A percentile compares a stretch with the other conserved stretches of the same genome.
Evolutionary conservation across 2,113 vertebrate genomes (phyloP).

Genomic region (Phalacrocorax brasilianus): DNA sequence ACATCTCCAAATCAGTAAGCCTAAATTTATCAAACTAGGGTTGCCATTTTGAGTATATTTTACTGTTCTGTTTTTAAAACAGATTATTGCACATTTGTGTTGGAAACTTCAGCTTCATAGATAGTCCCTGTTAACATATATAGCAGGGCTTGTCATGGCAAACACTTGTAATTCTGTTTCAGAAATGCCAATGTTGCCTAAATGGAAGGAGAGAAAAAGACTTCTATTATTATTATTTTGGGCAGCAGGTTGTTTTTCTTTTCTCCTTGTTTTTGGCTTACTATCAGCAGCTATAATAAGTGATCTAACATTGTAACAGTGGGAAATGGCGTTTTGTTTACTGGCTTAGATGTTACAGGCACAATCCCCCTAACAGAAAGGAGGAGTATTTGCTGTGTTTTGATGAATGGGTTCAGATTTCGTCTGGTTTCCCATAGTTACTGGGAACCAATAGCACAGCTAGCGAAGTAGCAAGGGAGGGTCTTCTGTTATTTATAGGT

Average conservation of each 20-base stretch:
- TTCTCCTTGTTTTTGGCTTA: background rate
- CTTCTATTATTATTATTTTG: background rate
- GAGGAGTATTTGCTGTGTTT: background rate
- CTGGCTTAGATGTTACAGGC: background rate
- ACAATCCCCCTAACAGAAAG: background rate
- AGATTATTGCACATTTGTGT: background rate
- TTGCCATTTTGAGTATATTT: background rate
- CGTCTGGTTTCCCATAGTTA: conserved; percentile 47
- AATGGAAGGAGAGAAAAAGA: background rate
- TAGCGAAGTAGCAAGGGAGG: background rate
- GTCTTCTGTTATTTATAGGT: conserved; percentile 18
- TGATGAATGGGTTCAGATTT: conserved; percentile 44
- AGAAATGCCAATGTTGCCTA: background rate
- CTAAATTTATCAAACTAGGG: background rate
- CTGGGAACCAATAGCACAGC: background rate
- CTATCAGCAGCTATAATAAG: background rate
- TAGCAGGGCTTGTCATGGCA: background rate
- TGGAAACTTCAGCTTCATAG: background rate
- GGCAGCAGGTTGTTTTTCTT: background rate
- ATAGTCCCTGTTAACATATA: background rate
- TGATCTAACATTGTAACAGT: background rate
- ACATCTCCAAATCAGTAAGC: background rate
- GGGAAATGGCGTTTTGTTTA: background rate
- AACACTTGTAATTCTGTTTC: background rate
- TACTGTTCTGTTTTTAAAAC: background rate